These are phyloP conservation scores for Anomalospiza imberbis DNA, from an alignment of 2,797 vertebrate genomes.

Conservation along the genomic window DNA sequence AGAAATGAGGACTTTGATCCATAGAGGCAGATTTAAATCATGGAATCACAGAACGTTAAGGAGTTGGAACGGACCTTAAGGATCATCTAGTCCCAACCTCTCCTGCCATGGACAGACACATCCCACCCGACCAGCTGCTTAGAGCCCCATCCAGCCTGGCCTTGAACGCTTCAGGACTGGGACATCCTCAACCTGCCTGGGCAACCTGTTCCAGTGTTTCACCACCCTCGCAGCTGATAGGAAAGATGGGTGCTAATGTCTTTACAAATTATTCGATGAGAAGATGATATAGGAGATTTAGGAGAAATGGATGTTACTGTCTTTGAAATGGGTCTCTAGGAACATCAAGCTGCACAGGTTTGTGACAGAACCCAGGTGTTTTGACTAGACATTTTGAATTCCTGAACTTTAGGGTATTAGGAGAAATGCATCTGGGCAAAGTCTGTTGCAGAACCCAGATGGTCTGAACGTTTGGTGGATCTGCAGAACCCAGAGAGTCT, in stretches of 20 bases:
- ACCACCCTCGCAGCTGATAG: not conserved
- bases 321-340: not conserved
- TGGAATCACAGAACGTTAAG: too few species aligned
- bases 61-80: not conserved
- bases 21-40: too few species aligned
- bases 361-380: not conserved
- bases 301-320: not conserved
- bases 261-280: not conserved
- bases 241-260: too few species aligned
- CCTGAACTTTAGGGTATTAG: not conserved
- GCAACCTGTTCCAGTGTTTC: not conserved
- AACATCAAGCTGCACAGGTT: not conserved
- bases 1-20: not conserved
- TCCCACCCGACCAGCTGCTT: not conserved
- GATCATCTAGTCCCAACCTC: not conserved
- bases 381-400: not conserved
- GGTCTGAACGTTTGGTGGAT: not conserved
- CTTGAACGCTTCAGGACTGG: not conserved
- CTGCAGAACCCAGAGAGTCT: fast-evolving
- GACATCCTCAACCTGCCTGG: not conserved
- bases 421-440: not conserved
- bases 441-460: not conserved
- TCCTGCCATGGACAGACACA: not conserved
- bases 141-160: not conserved
- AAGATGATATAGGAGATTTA: not conserved